phyloP scores from a whole-genome alignment of 2,113 vertebrate species.

The Toxotes jaculatrix region DNA sequence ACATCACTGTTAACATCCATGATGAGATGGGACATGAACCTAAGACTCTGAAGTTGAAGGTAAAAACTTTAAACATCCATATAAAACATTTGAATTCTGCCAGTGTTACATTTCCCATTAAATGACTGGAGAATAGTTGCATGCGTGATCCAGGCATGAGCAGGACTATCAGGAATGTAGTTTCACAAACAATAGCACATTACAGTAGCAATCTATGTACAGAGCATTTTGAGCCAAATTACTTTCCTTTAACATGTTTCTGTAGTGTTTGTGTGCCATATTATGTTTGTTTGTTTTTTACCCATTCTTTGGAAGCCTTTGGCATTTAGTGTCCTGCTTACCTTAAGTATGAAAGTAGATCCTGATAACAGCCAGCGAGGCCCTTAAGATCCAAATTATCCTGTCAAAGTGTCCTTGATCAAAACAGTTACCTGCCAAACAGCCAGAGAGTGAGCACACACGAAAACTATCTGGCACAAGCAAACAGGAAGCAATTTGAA shows the following conservation, averaged over 20 bases:
- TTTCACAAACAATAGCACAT: not conserved
- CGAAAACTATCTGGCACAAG: slow-evolving; percentile 29
- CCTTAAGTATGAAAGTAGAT: not conserved
- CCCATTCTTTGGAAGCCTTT: no score
- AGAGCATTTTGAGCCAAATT: not conserved
- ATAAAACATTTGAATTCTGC: not conserved
- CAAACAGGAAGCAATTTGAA: slow-evolving; percentile 51
- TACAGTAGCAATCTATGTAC: not conserved
- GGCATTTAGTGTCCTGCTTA: not conserved
- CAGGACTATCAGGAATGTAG: not conserved
- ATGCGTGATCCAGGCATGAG: not conserved
- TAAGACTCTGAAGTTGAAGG: fast-evolving
- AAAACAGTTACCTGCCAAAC: slow-evolving; percentile 27
- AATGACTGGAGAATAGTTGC: no score
- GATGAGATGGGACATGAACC: fast-evolving
- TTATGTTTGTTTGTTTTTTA: not conserved
- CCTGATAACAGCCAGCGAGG: not conserved
- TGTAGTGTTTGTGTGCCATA: not conserved
- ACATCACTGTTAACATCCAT: not conserved
- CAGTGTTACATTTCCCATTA: not conserved
- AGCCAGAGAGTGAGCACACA: not conserved
- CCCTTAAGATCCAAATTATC: not conserved
- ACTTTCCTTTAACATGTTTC: not conserved
- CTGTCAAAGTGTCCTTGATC: slow-evolving; percentile 3
- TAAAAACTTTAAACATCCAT: not conserved